A percentile compares a stretch with the other conserved stretches of the same genome.
Conservation (phyloP, 2,888 invertebrate genomes). For the Ennomos fuscantarius region DNA sequence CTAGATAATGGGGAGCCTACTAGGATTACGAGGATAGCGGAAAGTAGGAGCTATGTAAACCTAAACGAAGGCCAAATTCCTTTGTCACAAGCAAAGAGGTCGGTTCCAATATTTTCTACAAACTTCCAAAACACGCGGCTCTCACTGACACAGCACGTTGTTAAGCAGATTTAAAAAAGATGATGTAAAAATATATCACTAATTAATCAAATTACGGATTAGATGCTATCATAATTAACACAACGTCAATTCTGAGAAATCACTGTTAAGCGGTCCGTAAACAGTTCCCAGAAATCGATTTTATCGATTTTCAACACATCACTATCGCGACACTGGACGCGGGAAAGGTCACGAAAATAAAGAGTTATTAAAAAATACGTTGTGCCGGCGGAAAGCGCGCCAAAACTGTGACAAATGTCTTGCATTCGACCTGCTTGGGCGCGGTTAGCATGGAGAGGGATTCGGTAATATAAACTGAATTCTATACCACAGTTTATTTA, state of each 20-base stretch:
- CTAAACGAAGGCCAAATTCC: no score
- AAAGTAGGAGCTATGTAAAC: no score
- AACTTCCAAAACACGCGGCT: background rate
- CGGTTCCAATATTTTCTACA: no score
- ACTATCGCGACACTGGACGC: conserved; percentile 18
- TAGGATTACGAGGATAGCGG: no score
- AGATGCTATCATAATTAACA: conserved; percentile 19
- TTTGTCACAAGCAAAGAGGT: no score
- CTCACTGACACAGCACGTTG: background rate
- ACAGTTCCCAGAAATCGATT: conserved; percentile 25
- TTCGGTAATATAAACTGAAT: conserved; percentile 17
- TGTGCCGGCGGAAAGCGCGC: conserved; percentile 35
- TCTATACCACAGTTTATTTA: background rate
- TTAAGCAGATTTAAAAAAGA: conserved; percentile 2
- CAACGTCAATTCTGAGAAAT: conserved; percentile 10
- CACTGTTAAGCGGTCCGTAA: conserved; percentile 3
- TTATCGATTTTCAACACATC: conserved; percentile 18
- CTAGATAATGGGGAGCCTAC: no score
- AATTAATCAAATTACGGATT: conserved; percentile 25
- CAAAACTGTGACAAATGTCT: conserved; percentile 37
- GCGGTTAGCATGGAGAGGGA: conserved; percentile 33
- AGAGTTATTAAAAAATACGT: conserved; percentile 36
- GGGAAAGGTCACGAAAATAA: conserved; percentile 10
- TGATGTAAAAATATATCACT: conserved; percentile 20
- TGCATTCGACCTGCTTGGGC: conserved; percentile 20